Conservation (phyloP, 2,113 vertebrate genomes). For the Rhagologus leucostigma region DNA sequence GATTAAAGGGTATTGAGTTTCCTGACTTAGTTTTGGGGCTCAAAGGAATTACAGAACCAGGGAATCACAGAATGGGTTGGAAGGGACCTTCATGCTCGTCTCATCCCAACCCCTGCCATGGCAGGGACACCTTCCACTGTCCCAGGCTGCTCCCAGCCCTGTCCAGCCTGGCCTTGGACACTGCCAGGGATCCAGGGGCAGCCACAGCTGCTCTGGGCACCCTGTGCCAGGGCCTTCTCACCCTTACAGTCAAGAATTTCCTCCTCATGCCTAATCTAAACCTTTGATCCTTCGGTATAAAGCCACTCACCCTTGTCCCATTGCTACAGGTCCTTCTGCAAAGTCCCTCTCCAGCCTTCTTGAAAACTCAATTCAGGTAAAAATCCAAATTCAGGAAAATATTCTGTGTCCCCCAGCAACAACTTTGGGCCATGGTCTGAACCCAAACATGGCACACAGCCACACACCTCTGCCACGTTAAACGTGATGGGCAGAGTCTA, state of each 20-base stretch:
- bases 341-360: neutral
- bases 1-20: neutral
- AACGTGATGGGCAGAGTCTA: neutral
- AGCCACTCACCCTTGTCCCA: neutral
- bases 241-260: neutral
- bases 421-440: neutral
- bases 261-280: neutral
- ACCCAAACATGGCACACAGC: rapidly evolving
- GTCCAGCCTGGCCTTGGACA: rapidly evolving
- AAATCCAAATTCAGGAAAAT: neutral
- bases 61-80: neutral
- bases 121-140: neutral
- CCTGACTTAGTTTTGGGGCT: neutral
- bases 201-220: neutral
- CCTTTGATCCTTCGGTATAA: neutral
- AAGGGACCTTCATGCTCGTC: neutral
- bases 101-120: neutral
- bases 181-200: neutral
- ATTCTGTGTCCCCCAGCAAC: rapidly evolving
- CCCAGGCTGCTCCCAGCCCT: neutral
- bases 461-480: rapidly evolving
- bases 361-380: neutral
- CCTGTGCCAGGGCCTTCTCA: neutral
- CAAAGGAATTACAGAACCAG: neutral
- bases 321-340: neutral